Percentiles rank a stretch among this genome's conserved stretches.
These are phyloP conservation scores for Macquaria ambigua DNA, from an alignment of 2,113 vertebrate species.

Conservation along the genomic window DNA sequence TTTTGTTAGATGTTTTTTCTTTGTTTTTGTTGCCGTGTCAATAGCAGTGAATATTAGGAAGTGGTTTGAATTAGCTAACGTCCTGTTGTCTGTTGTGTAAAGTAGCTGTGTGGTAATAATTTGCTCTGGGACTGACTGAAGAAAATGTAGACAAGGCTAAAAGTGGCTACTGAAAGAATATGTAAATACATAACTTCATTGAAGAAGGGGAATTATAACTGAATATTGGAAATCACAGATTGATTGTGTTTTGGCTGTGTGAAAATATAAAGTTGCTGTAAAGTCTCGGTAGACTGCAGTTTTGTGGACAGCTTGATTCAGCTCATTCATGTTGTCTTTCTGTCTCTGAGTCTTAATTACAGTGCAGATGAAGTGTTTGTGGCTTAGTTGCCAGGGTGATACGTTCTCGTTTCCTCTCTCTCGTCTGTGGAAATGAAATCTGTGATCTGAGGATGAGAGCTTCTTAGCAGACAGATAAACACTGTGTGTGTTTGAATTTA, in stretches of 20 bases:
- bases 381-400: constrained; percentile 24
- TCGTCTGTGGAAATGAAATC: constrained; percentile 35
- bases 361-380: constrained; percentile 36
- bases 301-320: no score
- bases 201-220: background rate
- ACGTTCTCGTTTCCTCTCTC: constrained; percentile 9
- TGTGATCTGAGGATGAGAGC: constrained; percentile 45
- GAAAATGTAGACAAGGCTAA: no score
- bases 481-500: background rate
- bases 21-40: no score
- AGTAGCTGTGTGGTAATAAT: no score
- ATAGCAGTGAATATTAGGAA: no score
- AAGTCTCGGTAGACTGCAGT: background rate
- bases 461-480: background rate
- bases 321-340: background rate
- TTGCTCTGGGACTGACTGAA: no score
- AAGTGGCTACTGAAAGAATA: no score
- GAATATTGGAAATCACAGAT: background rate
- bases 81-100: no score
- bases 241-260: background rate
- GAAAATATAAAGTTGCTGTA: background rate
- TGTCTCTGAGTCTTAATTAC: constrained; percentile 36
- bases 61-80: background rate
- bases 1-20: no score
- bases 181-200: no score